A percentile compares a stretch with the other conserved stretches of the same genome.
These are phyloP conservation scores for Meghimatium bilineatum DNA, from an alignment of 2,888 invertebrate genomes.

Conservation along the genomic window DNA sequence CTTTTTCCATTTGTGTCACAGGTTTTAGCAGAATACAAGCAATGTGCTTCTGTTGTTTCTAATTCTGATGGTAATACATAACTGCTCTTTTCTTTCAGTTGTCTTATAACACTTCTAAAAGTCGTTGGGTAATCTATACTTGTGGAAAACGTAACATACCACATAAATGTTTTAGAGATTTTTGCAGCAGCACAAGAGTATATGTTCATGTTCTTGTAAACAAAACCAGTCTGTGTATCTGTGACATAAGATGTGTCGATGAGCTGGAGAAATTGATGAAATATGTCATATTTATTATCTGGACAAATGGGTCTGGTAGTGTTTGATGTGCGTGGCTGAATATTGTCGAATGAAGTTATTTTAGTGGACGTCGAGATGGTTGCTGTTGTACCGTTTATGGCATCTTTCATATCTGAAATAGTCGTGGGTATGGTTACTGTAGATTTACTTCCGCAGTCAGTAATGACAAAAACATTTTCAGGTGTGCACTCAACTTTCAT, in stretches of 20 bases:
- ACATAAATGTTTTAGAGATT: background rate
- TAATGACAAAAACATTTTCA: background rate
- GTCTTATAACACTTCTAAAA: background rate
- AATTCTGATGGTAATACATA: background rate
- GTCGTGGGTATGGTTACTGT: too few relatives aligned
- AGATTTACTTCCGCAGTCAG: background rate
- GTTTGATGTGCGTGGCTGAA: background rate
- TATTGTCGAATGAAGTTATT: background rate
- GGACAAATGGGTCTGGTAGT: too few relatives aligned
- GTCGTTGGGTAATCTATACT: too few relatives aligned
- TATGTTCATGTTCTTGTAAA: background rate
- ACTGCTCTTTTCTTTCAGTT: too few relatives aligned
- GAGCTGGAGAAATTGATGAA: background rate
- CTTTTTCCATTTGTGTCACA: background rate
- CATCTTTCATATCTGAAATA: too few relatives aligned
- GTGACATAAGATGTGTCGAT: background rate
- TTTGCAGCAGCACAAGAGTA: background rate
- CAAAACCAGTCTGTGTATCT: background rate
- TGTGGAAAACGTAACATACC: background rate
- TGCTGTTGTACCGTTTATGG: too few relatives aligned
- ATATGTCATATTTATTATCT: background rate
- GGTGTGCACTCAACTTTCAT: background rate
- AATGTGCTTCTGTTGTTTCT: too few relatives aligned
- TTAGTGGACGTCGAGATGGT: background rate
- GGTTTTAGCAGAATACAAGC: too few relatives aligned